phyloP scores from a whole-genome alignment of 2,888 invertebrate genomes.

The Nasonovia ribisnigri region DNA sequence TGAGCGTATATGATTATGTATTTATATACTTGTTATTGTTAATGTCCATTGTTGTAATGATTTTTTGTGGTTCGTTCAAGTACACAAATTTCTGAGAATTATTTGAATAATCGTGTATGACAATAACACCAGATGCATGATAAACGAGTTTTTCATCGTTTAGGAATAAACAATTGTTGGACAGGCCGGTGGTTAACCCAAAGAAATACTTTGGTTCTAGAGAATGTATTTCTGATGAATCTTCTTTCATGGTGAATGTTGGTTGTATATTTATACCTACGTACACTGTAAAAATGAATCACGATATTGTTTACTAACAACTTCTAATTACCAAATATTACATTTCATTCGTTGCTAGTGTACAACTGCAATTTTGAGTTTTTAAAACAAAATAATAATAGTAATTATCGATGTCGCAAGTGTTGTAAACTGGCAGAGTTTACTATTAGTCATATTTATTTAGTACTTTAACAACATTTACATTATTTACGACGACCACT shows the following conservation, averaged over 20 bases:
- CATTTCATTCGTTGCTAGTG: neutral
- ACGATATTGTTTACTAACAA: neutral
- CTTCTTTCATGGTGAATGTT: neutral
- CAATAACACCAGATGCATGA: slow-evolving; percentile 82
- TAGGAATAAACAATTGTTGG: slow-evolving; percentile 30
- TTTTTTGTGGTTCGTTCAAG: slow-evolving; percentile 77
- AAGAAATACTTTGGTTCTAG: slow-evolving; percentile 30
- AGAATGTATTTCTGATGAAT: neutral
- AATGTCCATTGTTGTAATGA: slow-evolving; percentile 75
- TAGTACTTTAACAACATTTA: too few species aligned
- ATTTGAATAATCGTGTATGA: slow-evolving; percentile 80
- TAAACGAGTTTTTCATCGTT: slow-evolving; percentile 82
- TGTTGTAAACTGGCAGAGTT: too few species aligned
- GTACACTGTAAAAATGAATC: neutral
- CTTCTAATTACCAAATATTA: neutral
- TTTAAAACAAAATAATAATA: neutral
- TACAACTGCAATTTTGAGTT: neutral
- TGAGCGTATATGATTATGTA: neutral
- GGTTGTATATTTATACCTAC: neutral
- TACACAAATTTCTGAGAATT: slow-evolving; percentile 82
- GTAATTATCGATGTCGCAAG: too few species aligned
- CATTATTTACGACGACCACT: too few species aligned
- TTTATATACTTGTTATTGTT: slow-evolving; percentile 77
- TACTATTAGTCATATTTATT: too few species aligned
- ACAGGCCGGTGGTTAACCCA: neutral